Conservation (phyloP, 2,113 vertebrate species). For the Entosphenus tridentatus region DNA sequence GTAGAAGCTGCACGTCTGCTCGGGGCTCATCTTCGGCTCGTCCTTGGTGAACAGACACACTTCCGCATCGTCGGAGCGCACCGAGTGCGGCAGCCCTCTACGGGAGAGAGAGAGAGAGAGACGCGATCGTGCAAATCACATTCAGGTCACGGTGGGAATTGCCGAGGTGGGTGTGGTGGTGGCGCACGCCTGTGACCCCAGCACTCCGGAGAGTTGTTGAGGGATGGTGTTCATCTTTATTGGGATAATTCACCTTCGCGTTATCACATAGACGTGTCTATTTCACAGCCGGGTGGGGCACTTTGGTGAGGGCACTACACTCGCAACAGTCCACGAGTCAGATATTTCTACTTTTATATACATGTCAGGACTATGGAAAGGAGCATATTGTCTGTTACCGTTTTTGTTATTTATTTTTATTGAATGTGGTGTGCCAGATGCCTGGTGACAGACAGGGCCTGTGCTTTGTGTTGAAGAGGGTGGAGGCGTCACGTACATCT, state of each 20-base stretch:
- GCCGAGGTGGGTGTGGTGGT: rapidly evolving
- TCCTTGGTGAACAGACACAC: constrained; percentile 75
- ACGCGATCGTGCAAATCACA: neutral
- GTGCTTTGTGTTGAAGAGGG: too few species aligned
- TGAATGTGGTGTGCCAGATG: too few species aligned
- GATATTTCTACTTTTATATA: neutral
- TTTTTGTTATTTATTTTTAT: neutral
- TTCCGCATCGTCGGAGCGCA: constrained; percentile 32
- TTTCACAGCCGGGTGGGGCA: too few species aligned
- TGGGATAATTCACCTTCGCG: too few species aligned
- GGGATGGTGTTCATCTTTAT: neutral
- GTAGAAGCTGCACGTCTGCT: constrained; percentile 56
- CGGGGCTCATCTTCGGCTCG: constrained; percentile 39
- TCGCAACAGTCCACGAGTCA: neutral
- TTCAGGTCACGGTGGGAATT: too few species aligned
- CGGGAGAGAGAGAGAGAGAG: neutral
- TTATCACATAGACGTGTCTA: neutral
- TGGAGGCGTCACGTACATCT: constrained; percentile 29
- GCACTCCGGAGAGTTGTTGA: neutral
- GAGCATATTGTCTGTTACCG: too few species aligned
- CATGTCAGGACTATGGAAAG: too few species aligned
- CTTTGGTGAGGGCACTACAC: neutral
- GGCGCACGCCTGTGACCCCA: neutral
- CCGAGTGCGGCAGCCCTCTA: constrained; percentile 44
- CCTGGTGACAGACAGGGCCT: too few species aligned